A percentile compares a stretch with the other conserved stretches of the same genome.
These are phyloP conservation scores for Harpegnathos saltator DNA, from an alignment of 1,140 invertebrate species.

Conservation along the genomic window DNA sequence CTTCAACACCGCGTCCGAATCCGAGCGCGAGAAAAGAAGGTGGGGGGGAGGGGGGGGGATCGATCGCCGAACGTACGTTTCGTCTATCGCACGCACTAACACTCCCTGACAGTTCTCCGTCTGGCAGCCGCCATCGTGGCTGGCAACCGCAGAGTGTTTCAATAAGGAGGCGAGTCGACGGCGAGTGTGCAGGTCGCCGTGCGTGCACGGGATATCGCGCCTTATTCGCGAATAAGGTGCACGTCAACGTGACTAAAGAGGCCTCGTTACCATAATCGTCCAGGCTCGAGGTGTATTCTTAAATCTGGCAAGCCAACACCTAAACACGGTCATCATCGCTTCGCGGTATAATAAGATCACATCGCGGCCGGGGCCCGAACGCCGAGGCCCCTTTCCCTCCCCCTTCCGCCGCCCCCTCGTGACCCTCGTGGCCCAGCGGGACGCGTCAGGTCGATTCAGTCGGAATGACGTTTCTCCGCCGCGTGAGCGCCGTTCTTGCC, in stretches of 20 bases:
- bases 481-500: neutral
- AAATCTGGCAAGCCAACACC: conserved; percentile 82
- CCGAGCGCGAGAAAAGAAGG: neutral
- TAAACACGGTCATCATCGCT: conserved; percentile 82
- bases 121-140: conserved; percentile 53
- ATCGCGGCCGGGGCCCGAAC: conserved; percentile 72
- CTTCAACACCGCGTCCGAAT: neutral
- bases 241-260: conserved; percentile 79
- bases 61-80: neutral
- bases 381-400: conserved; percentile 22
- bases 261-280: conserved; percentile 81
- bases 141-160: conserved; percentile 68
- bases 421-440: conserved; percentile 69
- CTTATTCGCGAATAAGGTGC: conserved; percentile 72
- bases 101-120: conserved; percentile 63
- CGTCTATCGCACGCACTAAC: conserved; percentile 21
- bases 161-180: conserved; percentile 66
- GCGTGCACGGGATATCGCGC: conserved; percentile 32
- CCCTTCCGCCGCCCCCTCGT: conserved; percentile 56
- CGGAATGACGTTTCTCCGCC: conserved; percentile 32
- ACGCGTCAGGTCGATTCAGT: conserved; percentile 59
- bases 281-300: conserved; percentile 78
- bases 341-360: conserved; percentile 80
- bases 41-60: neutral
- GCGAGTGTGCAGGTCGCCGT: conserved; percentile 16